phyloP scores from a whole-genome alignment of 2,113 vertebrate genomes.

The Lonchura striata region DNA sequence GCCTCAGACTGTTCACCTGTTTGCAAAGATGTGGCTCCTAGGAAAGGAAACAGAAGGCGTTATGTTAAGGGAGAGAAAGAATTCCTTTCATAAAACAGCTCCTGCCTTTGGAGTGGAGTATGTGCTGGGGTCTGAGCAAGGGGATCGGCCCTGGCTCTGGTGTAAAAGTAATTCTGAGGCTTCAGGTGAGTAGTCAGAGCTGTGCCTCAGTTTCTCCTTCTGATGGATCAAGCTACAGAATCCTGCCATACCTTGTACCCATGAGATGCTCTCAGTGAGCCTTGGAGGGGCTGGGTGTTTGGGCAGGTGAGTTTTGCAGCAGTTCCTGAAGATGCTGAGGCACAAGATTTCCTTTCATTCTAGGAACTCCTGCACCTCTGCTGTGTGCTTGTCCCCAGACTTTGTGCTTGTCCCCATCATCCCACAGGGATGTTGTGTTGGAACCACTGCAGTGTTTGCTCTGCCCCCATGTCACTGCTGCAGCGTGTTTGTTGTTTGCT shows the following conservation, averaged over 20 bases:
- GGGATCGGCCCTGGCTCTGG: neutral
- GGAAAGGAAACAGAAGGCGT: neutral
- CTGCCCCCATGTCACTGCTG: neutral
- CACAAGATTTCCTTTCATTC: neutral
- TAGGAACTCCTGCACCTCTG: neutral
- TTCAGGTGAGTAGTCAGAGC: neutral
- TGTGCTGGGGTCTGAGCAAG: fast-evolving
- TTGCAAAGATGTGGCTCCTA: neutral
- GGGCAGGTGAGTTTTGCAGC: neutral
- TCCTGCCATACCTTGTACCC: neutral
- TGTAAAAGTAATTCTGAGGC: neutral
- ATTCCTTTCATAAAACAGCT: neutral
- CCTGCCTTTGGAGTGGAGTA: fast-evolving
- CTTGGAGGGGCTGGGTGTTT: neutral
- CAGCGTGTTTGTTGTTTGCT: neutral
- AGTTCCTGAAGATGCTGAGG: neutral
- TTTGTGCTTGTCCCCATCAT: neutral
- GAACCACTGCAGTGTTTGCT: neutral
- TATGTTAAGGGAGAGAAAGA: neutral
- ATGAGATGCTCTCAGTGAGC: neutral
- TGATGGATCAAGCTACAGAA: fast-evolving
- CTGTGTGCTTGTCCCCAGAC: fast-evolving
- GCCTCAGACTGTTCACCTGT: neutral
- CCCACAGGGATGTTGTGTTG: neutral
- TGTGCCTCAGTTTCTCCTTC: neutral